Conservation (phyloP, 1,140 invertebrate genomes). For the Anoplophora glabripennis region DNA sequence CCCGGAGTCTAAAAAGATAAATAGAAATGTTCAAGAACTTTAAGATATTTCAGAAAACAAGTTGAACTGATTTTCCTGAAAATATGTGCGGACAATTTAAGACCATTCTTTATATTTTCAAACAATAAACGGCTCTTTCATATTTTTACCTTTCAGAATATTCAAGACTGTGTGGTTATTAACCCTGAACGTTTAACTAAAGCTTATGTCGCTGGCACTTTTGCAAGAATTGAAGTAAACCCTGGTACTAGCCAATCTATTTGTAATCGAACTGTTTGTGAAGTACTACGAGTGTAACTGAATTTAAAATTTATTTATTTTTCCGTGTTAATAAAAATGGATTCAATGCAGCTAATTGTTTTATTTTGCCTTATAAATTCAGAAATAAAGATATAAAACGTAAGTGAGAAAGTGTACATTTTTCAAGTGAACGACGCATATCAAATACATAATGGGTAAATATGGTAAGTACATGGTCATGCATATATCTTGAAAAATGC, state of each 20-base stretch:
- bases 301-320: constrained; percentile 4
- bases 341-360: too few relatives aligned
- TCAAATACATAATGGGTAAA: too few relatives aligned
- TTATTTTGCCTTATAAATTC: background rate
- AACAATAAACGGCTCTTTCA: constrained; percentile 8
- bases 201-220: constrained; percentile 60
- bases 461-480: too few relatives aligned
- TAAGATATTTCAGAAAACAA: too few relatives aligned
- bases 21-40: too few relatives aligned
- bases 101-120: too few relatives aligned
- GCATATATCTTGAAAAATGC: too few relatives aligned
- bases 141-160: constrained; percentile 54
- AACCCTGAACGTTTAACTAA: constrained; percentile 83
- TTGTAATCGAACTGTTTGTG: constrained; percentile 26
- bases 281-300: constrained; percentile 35
- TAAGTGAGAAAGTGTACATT: too few relatives aligned
- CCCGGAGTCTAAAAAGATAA: too few relatives aligned
- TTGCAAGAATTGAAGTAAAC: constrained; percentile 51
- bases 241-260: constrained; percentile 19
- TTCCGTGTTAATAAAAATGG: background rate
- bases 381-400: background rate
- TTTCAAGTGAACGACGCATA: too few relatives aligned
- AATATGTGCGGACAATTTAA: too few relatives aligned
- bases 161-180: constrained; percentile 73
- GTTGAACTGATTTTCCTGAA: too few relatives aligned